Evolutionary conservation across 2,797 vertebrate genomes (phyloP).

Genomic region (Sciaenops ocellatus): DNA sequence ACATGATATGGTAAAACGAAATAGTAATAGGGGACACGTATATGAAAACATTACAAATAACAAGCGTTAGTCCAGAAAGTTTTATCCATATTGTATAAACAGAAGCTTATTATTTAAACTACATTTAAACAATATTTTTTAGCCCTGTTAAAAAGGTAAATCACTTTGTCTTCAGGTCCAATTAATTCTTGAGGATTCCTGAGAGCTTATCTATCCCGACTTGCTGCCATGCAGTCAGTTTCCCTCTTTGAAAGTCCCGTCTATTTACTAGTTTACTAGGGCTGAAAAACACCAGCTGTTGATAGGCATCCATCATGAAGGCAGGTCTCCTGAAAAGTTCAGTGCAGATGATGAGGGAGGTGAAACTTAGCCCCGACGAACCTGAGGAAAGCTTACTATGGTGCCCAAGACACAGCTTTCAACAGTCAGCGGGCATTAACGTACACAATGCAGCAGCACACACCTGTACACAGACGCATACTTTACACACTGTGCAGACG

Average conservation of each 20-base stretch:
- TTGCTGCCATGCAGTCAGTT: conserved; percentile 5
- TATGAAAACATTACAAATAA: not conserved
- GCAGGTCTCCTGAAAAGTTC: conserved; percentile 46
- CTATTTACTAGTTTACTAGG: conserved; percentile 13
- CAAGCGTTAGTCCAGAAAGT: not conserved
- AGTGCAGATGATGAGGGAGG: conserved; percentile 52
- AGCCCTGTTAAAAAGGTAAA: not conserved
- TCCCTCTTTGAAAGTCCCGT: conserved; percentile 3
- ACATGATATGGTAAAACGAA: not conserved
- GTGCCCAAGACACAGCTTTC: conserved; percentile 40
- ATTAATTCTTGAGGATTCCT: conserved; percentile 17
- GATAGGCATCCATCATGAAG: conserved; percentile 41
- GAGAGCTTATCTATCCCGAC: not conserved
- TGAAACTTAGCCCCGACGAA: conserved; percentile 55
- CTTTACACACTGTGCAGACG: not conserved
- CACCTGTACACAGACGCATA: conserved; percentile 7
- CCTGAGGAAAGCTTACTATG: conserved; percentile 27
- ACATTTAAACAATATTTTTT: too few species aligned
- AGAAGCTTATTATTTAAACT: not conserved
- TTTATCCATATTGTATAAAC: not conserved
- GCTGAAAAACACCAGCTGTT: conserved; percentile 69
- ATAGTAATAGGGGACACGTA: not conserved
- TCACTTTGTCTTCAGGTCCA: conserved; percentile 2
- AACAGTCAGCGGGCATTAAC: conserved; percentile 27
- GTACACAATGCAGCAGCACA: conserved; percentile 13